Evolutionary conservation across 2,113 vertebrate genomes (phyloP).

Genomic region (Tupaia chinensis): DNA sequence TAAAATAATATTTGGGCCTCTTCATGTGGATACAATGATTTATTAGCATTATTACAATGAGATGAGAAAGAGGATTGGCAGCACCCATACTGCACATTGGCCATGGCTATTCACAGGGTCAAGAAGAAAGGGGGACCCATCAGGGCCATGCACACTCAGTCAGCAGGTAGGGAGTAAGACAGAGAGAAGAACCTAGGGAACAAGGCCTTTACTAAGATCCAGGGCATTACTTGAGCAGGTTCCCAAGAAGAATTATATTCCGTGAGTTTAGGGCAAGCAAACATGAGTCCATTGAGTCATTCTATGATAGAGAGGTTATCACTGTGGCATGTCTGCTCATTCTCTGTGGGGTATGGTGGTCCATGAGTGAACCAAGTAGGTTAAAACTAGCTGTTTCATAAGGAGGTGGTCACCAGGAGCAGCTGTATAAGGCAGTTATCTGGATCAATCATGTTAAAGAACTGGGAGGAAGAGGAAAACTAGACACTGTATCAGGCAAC

Average conservation of each 20-base stretch:
- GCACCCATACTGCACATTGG: not conserved
- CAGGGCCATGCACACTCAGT: not conserved
- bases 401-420: not conserved
- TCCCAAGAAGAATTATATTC: not conserved
- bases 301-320: not conserved
- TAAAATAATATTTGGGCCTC: not conserved
- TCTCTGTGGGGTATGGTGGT: not conserved
- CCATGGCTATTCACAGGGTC: too few relatives aligned
- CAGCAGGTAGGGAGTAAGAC: too few relatives aligned
- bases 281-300: not conserved
- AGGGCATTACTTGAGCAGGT: not conserved
- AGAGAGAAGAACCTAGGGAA: not conserved
- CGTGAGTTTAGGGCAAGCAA: not conserved
- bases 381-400: not conserved
- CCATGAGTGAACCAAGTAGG: not conserved
- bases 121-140: not conserved
- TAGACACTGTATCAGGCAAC: not conserved
- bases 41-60: not conserved
- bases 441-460: not conserved
- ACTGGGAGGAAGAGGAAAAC: not conserved
- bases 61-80: not conserved
- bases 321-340: not conserved
- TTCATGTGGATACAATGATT: not conserved
- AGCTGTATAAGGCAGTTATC: not conserved
- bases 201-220: not conserved